Evolutionary conservation across 2,797 vertebrate species (phyloP).

Genomic region (Rhinoraja longicauda): DNA sequence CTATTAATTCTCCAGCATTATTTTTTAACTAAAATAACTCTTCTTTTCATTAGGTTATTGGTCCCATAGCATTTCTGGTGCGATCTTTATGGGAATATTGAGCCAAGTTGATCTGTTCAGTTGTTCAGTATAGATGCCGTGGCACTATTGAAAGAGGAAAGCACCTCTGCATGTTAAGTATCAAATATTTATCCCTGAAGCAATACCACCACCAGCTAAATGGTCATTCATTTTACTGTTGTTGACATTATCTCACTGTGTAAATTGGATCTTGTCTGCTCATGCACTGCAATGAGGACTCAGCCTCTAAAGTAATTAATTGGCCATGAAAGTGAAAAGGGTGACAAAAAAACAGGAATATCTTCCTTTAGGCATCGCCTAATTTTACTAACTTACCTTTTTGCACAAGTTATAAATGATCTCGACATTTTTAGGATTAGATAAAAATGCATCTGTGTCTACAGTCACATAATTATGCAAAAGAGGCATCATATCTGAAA

Average conservation of each 20-base stretch:
- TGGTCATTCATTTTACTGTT: not conserved
- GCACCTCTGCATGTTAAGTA: not conserved
- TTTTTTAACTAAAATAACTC: too few relatives aligned
- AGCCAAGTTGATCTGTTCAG: not conserved
- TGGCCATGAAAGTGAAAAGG: not conserved
- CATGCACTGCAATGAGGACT: not conserved
- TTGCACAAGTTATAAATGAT: slow-evolving; percentile 96
- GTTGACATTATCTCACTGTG: not conserved
- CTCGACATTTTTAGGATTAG: slow-evolving; percentile 86
- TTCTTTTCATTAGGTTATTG: too few relatives aligned
- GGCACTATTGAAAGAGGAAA: not conserved
- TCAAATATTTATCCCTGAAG: not conserved
- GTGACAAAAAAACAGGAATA: not conserved
- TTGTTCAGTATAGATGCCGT: not conserved
- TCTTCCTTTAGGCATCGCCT: not conserved
- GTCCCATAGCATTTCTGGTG: not conserved
- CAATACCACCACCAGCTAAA: not conserved
- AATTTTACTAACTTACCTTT: slow-evolving; percentile 67
- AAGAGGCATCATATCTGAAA: slow-evolving; percentile 95
- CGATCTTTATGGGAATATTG: not conserved
- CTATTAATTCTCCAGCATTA: too few relatives aligned
- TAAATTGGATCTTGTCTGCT: not conserved
- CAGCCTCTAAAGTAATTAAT: not conserved
- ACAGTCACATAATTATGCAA: slow-evolving; percentile 94
- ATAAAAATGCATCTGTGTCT: slow-evolving; percentile 83